Percentiles rank a stretch among this genome's conserved stretches.
Evolutionary conservation across 2,113 vertebrate genomes (phyloP).

Genomic region (Leptodactylus fuscus): DNA sequence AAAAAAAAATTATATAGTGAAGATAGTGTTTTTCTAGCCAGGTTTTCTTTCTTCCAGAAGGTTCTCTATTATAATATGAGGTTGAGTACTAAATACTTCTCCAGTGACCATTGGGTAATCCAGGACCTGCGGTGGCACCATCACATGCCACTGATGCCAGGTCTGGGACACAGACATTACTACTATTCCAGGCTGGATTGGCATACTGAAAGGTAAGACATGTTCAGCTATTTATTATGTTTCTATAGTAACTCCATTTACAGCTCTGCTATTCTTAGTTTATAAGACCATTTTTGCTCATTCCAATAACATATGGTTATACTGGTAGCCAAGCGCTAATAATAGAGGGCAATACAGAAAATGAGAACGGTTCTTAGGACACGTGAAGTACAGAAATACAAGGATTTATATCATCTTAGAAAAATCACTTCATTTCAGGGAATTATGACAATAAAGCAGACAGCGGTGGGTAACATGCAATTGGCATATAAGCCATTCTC

Average conservation of each 20-base stretch:
- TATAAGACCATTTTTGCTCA: not conserved
- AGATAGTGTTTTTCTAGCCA: not conserved
- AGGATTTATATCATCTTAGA: no score
- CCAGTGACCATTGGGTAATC: not conserved
- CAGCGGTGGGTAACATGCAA: no score
- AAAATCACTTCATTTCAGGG: no score
- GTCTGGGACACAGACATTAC: no score
- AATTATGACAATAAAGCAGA: no score
- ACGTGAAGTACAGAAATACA: no score
- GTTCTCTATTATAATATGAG: not conserved
- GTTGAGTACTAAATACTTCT: not conserved
- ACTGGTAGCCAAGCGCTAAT: not conserved
- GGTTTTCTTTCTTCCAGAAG: not conserved
- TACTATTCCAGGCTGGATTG: not conserved
- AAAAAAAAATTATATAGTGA: no score
- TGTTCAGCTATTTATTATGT: not conserved
- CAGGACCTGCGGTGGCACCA: not conserved
- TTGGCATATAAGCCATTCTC: no score
- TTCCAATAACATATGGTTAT: slow-evolving; percentile 1
- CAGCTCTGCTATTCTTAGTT: slow-evolving; percentile 7
- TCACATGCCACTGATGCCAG: no score
- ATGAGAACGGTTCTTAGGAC: not conserved
- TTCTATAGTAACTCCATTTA: slow-evolving; percentile 2
- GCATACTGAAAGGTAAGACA: not conserved
- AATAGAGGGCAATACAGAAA: not conserved